Evolutionary conservation across 2,888 invertebrate species (phyloP), one percentile per base, ranked within the genome.

Genomic region (Melanargia galathea): DNA sequence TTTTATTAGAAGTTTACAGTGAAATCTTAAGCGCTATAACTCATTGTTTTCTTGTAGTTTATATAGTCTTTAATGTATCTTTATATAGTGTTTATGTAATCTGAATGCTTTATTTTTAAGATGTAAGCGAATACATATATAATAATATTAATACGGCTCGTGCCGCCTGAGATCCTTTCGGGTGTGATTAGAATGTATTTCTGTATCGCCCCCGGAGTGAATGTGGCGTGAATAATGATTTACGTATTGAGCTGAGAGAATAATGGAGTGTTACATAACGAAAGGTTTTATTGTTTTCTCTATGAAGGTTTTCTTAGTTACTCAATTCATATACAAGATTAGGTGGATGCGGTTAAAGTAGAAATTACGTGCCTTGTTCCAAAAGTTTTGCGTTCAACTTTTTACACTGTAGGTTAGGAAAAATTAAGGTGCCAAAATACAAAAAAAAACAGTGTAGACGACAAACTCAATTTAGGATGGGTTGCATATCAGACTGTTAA

Each of bases 121-220:
- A 22, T 30, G 20, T 54, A 45, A 43, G 66, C 64, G n/a, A n/a
- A n/a, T n/a, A n/a, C n/a, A n/a, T n/a, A n/a, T n/a, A n/a, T n/a
- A n/a, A n/a, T 54, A 70, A 67, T 64, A 60, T 30, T 61, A 67
- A 56, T 57, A 64, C 65, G 65, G 69, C 70, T 70, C 71, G 67
- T 65, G 69, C 70, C 67, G 67, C 16, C 18, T 18, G 16, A 71
- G 69, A 66, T 63, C 65, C 66, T 54, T 70, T 68, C 60, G 67
- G 65, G 67, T 69, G 67, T 67, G 70, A 72, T 76, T 71, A 71
- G 63, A 73, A 73, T 78, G 71, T 73, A 73, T 72, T 71, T 66
- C 65, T 68, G 71, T 63, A 63, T 65, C 69, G 73, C 75, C 72
- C 68, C 69, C 70, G 71, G 71, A 70, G 67, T 61, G 55, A 61